Base-by-base conservation (phyloP, 1,140 invertebrate genomes). In the Ctenoplectra terminalis region DNA sequence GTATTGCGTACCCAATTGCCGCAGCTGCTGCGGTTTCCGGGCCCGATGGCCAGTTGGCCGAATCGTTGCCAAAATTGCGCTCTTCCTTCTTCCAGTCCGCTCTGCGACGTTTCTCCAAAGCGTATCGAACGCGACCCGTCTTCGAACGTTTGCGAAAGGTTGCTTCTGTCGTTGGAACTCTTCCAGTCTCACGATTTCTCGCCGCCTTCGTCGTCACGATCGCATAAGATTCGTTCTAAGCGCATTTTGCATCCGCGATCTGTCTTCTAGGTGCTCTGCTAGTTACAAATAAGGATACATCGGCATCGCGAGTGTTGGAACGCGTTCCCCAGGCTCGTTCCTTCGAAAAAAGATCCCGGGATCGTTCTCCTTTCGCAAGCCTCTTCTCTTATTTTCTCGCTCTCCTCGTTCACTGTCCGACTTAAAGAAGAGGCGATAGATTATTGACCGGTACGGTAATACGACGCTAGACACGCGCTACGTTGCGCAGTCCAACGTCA, bases 21-120 rank as follows among this genome's bases (percentile, higher is more conserved):
- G 78, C 88, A 87, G 88, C 89, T 88, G 89, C 81, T 80, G 85
- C 74, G 88, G 83, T 89, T 89, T 89, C 85, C 88, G 84, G 87
- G 83, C 83, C 60, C 48, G 72, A 48, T 81, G 67, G 84, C 77
- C 88, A 87, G 84, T 87, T 89, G 86, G 83, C 66, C 82, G 86
- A 86, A 86, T 87, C 82, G 60, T 89, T 86, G 83, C 80, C 83
- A 84, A 90, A 80, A 89, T 88, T 89, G 61, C 74, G 75, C 61
- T 73, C 86, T 88, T 89, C 86, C 86, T 84, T 84, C 61, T 71
- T 64, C 15, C 61, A 29, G 50, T 29, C 23, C 61, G 34, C 15
- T 37, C 6, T 37, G 15, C 23, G 23, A 13, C 13, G n/a, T 34
- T 17, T 8, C 11, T 26, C 4, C 26, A 11, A 0, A 29, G 54